Base-by-base conservation (phyloP, 2,888 invertebrate species). In the Chalcosyrphus nemorum region DNA sequence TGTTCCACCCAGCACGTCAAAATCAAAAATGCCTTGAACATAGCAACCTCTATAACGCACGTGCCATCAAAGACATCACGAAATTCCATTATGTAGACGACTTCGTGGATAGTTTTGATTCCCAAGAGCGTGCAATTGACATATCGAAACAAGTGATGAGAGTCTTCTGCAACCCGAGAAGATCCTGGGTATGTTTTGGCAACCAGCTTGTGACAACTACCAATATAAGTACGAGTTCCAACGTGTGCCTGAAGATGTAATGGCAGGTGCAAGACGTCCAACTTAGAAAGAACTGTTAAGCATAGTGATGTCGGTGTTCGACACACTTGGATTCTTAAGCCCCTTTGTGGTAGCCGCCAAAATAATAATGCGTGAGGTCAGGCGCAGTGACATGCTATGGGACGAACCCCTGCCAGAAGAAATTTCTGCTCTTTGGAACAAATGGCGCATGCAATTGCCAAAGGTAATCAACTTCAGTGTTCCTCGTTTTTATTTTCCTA, bases 181-280 rank as follows among this genome's bases (percentile, higher is more conserved):
- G 35, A 47, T 85, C 1, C 43, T 88, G 13, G 87, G 87, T 0
- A 50, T 87, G 27, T 66, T 29, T 9, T 86, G 87, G 88, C 71
- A 86, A 7, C 27, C 80, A 11, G 6, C 17, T 6, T 21, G 15
- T 0, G 87, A 87, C 66, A 57, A 47, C 7, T 84, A 87, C n/a
- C 38, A 38, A 11, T 81, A 61, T 35, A 35, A 66, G 7, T 24
- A 68, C 5, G 52, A 68, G 21, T 81, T 81, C 19, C 50, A 81
- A 15, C 29, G 52, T 11, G 66, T 81, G 4, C 29, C 19, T 9
- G 24, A 59, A 15, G 52, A 72, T 13, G 57, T 74, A 24, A 45
- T 72, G 9, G 24, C 41, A 29, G 80, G 72, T 5, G 32, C 3
- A 3, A 47, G 72, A 52, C 47, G 45, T 4, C 70, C 61, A 11